Evolutionary conservation across 2,888 invertebrate species (phyloP).

Genomic region (Eristalis tenax): DNA sequence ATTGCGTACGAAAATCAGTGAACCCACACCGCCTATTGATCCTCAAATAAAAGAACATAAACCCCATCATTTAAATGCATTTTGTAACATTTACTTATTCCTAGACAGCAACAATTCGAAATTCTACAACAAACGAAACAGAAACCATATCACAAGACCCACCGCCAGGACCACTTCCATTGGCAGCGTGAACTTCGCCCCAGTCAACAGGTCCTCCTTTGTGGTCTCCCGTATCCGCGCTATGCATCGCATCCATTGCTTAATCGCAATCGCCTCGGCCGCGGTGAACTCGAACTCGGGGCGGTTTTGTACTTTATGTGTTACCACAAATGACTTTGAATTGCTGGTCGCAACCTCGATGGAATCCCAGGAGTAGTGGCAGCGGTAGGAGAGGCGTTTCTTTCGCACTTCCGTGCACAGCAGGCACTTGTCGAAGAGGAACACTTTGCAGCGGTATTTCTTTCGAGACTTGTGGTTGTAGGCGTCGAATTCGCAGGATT

Average conservation of each 20-base stretch:
- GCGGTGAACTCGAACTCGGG: slow-evolving; percentile 78
- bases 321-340: slow-evolving; percentile 76
- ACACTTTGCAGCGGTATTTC: slow-evolving; percentile 78
- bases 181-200: slow-evolving; percentile 76
- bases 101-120: background rate
- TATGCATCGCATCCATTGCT: slow-evolving; percentile 77
- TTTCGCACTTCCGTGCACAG: slow-evolving; percentile 80
- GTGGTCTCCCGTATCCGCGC: slow-evolving; percentile 76
- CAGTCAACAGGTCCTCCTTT: slow-evolving; percentile 75
- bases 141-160: slow-evolving; percentile 77
- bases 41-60: background rate
- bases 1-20: too few species aligned
- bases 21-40: too few species aligned
- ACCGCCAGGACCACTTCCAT: slow-evolving; percentile 78
- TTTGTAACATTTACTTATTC: slow-evolving; percentile 7
- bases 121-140: slow-evolving; percentile 77
- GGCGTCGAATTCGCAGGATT: slow-evolving; percentile 79
- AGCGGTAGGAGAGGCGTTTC: slow-evolving; percentile 78
- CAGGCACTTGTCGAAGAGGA: slow-evolving; percentile 79
- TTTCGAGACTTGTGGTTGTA: slow-evolving; percentile 79
- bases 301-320: slow-evolving; percentile 72
- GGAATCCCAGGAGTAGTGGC: slow-evolving; percentile 78
- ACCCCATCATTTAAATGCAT: background rate
- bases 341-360: slow-evolving; percentile 76
- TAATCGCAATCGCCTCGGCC: slow-evolving; percentile 76